Evolutionary conservation across 2,113 vertebrate species (phyloP).

Genomic region (Megaceryle maxima): DNA sequence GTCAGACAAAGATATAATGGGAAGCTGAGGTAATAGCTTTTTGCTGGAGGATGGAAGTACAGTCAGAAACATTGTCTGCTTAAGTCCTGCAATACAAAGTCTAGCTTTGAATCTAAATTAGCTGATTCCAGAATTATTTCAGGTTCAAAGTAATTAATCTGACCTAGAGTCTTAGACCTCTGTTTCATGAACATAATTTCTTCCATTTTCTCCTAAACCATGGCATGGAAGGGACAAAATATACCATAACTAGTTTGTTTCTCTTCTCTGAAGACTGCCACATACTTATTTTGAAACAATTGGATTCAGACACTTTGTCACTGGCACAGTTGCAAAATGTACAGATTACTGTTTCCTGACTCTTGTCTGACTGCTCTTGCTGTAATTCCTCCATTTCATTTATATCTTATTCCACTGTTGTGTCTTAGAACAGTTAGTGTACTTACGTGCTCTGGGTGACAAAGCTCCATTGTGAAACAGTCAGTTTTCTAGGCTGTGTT

Average conservation of each 20-base stretch:
- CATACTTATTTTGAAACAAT: background rate
- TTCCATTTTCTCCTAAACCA: background rate
- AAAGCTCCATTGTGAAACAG: background rate
- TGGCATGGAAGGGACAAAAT: background rate
- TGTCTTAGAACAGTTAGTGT: background rate
- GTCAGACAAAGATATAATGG: background rate
- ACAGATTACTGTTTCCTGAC: background rate
- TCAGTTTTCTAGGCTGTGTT: background rate
- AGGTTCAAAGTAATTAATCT: background rate
- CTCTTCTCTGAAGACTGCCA: background rate
- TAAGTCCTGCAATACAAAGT: background rate
- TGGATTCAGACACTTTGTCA: background rate
- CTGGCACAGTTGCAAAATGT: background rate
- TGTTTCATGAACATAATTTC: background rate
- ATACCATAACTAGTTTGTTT: background rate
- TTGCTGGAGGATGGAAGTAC: background rate
- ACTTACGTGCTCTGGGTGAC: background rate
- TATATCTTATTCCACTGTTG: background rate
- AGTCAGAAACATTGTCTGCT: background rate
- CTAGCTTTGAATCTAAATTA: background rate
- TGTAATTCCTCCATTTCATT: slow-evolving; percentile 5
- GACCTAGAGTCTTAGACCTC: background rate
- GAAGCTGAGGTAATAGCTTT: background rate
- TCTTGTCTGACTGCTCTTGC: background rate
- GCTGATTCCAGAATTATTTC: background rate